Base-by-base conservation (phyloP, 2,113 vertebrate genomes). In the Coptodon rendalli region DNA sequence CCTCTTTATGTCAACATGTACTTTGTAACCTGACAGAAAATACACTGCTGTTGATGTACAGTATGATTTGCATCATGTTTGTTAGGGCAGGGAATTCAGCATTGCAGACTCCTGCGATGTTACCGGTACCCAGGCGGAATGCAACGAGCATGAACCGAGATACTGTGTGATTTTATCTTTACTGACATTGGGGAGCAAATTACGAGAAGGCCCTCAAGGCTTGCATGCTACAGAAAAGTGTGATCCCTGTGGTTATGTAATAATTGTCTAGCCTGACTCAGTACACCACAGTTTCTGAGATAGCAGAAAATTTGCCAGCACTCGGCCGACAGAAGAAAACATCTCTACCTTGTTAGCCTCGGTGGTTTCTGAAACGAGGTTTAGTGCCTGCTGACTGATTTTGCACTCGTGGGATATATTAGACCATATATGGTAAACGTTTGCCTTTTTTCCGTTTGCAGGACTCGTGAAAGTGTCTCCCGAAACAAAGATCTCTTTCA, bases 221-320 rank as follows among this genome's bases (percentile, higher is more conserved):
- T 84, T 86, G 63, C 45, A 82, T 81, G 85, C 88, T 80, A 68
- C 52, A 86, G 61, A 89, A 91, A 92, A 90, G 84, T 88, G 52
- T 81, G 86, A 90, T 80, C 87, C 84, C 87, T 90, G 89, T 94
- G 92, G 88, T 91, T 90, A 86, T 92, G 81, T 92, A 91, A 92
- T 93, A 92, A 92, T 92, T 90, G 83, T 88, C 85, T 84, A 17
- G 83, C 61, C 85, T 78, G 84, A 84, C 80, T 85, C 56, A 87
- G 84, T 63, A 86, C 59, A 17, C 59, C 54, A 83, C 80, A 38
- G 14, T 81, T 86, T 82, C 31, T 43, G 52, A 73, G 27, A 91
- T 85, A 36, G 84, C 63, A 68, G 81, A 68, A 87, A 90, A 89
- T 89, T 80, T 76, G 52, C 61, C n/a, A 34, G 14, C 38, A 71